phyloP scores from a whole-genome alignment of 2,113 vertebrate genomes.

The Corythornis cristatus region DNA sequence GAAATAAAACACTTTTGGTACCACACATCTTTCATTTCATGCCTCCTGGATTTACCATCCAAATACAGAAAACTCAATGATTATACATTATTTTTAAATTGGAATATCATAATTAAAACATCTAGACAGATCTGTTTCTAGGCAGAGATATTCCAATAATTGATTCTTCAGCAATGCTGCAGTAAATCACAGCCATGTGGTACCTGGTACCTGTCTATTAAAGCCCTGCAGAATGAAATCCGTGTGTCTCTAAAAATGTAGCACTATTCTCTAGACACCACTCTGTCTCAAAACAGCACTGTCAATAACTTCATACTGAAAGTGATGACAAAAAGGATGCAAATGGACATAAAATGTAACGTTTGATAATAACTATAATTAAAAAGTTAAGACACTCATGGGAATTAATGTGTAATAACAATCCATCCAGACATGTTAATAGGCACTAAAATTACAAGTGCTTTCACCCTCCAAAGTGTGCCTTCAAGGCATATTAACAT shows the following conservation, averaged over 20 bases:
- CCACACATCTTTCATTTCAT: neutral
- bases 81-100: neutral
- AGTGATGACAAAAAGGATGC: neutral
- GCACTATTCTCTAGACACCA: neutral
- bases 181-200: neutral
- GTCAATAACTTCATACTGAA: neutral
- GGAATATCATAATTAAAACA: neutral
- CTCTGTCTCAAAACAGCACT: neutral
- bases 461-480: neutral
- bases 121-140: neutral
- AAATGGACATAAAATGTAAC: neutral
- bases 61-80: neutral
- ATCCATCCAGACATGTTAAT: neutral
- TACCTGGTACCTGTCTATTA: neutral
- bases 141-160: neutral
- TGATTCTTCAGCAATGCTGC: neutral
- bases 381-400: neutral
- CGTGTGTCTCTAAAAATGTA: neutral
- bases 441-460: constrained; percentile 6
- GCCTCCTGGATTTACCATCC: neutral
- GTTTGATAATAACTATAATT: neutral
- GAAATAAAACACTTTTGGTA: neutral
- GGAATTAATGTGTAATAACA: neutral
- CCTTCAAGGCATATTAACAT: constrained; percentile 1
- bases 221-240: neutral